phyloP scores from a whole-genome alignment of 1,140 invertebrate genomes.

The Pseudomyrmex flavicornis region DNA sequence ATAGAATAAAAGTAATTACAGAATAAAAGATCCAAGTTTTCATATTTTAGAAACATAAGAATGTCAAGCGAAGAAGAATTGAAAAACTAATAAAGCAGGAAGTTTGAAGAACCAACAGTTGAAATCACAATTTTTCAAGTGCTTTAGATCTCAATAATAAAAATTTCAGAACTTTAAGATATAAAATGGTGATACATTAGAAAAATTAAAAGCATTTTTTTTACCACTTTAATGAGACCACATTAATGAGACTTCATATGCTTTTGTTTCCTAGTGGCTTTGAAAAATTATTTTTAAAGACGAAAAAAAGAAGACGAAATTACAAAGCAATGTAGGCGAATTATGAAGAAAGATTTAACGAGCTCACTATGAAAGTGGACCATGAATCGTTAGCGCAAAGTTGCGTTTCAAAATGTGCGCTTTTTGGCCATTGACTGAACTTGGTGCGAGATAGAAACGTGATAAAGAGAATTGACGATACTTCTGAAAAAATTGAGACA shows the following conservation, averaged over 20 bases:
- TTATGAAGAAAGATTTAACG: slow-evolving; percentile 34
- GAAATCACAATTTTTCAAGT: background rate
- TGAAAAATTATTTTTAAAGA: slow-evolving; percentile 29
- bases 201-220: slow-evolving; percentile 2
- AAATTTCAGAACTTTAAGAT: background rate
- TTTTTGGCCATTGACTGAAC: slow-evolving; percentile 27
- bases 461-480: slow-evolving; percentile 26
- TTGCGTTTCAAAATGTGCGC: slow-evolving; percentile 26
- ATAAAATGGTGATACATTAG: background rate
- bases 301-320: slow-evolving; percentile 17
- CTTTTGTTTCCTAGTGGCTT: slow-evolving; percentile 7
- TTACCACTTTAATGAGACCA: background rate
- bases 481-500: background rate
- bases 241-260: slow-evolving; percentile 12
- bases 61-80: background rate
- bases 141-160: background rate
- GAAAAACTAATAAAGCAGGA: background rate
- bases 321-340: background rate
- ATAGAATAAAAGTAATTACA: background rate
- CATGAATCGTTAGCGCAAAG: slow-evolving; percentile 33
- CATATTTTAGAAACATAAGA: background rate
- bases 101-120: background rate
- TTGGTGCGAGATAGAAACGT: background rate
- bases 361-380: slow-evolving; percentile 24
- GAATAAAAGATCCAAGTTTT: background rate